These are phyloP conservation scores for Syngnathus scovelli DNA, from an alignment of 2,113 vertebrate species.

Conservation along the genomic window DNA sequence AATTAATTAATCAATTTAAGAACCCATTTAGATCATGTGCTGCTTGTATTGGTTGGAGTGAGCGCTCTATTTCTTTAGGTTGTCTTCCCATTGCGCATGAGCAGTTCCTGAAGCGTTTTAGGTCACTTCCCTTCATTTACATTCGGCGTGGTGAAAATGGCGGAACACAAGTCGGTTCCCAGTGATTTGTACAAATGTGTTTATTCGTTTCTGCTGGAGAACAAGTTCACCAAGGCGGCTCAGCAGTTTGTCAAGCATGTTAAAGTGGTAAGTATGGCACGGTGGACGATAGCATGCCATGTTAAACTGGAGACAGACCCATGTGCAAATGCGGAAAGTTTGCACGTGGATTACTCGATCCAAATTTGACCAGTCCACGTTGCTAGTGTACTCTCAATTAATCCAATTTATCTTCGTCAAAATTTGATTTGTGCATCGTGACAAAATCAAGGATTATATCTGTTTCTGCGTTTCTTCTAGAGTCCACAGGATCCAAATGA, in stretches of 20 bases:
- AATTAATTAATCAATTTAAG: too few species aligned
- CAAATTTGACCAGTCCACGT: neutral
- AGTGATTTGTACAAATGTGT: slow-evolving; percentile 75
- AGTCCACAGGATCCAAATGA: slow-evolving; percentile 70
- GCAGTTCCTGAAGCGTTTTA: slow-evolving; percentile 1
- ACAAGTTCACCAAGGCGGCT: slow-evolving; percentile 75
- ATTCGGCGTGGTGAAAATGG: slow-evolving; percentile 70
- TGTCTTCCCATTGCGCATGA: slow-evolving; percentile 30
- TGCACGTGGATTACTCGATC: slow-evolving; percentile 37
- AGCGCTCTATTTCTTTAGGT: neutral
- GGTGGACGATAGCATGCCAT: neutral
- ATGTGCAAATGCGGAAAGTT: neutral
- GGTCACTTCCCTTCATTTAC: slow-evolving; percentile 25
- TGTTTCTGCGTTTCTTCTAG: slow-evolving; percentile 34
- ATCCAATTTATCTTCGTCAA: rapidly evolving
- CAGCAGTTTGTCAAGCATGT: slow-evolving; percentile 69
- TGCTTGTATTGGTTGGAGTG: too few species aligned
- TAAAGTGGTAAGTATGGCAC: slow-evolving; percentile 65
- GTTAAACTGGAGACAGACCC: neutral
- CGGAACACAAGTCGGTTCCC: slow-evolving; percentile 60
- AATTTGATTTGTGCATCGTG: neutral
- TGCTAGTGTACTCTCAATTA: neutral
- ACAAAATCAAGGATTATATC: neutral
- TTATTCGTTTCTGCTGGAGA: slow-evolving; percentile 72
- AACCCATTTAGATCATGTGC: too few species aligned